Conservation (phyloP, 2,797 vertebrate species). For the Smutsia gigantea region DNA sequence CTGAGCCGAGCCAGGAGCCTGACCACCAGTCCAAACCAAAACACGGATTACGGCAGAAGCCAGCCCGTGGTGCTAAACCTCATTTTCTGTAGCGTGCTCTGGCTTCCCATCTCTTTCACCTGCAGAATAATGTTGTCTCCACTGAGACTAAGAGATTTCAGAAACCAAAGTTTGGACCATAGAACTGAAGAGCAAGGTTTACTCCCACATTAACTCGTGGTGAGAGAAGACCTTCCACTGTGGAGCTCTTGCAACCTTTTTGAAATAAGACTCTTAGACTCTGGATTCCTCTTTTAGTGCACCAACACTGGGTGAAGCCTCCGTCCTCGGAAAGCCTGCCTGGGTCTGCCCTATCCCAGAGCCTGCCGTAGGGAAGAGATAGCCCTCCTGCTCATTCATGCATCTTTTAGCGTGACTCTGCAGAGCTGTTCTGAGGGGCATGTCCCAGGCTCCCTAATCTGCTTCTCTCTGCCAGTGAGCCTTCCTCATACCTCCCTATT, state of each 20-base stretch:
- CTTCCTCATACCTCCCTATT: not conserved
- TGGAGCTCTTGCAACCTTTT: not conserved
- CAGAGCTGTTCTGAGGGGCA: fast-evolving
- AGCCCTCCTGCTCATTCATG: fast-evolving
- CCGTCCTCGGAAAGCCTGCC: not conserved
- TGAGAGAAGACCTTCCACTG: not conserved
- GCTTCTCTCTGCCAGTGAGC: not conserved
- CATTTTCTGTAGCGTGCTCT: fast-evolving
- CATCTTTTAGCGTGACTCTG: not conserved
- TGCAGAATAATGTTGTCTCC: not conserved
- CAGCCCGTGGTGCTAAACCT: not conserved
- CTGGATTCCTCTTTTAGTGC: no score
- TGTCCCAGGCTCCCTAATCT: not conserved
- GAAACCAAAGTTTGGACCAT: not conserved
- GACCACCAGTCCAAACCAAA: not conserved
- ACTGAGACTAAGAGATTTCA: not conserved
- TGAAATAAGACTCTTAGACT: not conserved
- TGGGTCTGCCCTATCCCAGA: not conserved
- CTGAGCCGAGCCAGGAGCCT: not conserved
- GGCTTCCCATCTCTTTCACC: not conserved
- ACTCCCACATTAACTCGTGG: fast-evolving
- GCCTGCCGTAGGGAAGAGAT: not conserved
- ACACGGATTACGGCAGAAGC: not conserved
- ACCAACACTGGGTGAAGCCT: fast-evolving
- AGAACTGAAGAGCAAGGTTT: not conserved